These are phyloP conservation scores for Rhopalosiphum nymphaeae DNA, from an alignment of 2,888 invertebrate species.

Conservation along the genomic window DNA sequence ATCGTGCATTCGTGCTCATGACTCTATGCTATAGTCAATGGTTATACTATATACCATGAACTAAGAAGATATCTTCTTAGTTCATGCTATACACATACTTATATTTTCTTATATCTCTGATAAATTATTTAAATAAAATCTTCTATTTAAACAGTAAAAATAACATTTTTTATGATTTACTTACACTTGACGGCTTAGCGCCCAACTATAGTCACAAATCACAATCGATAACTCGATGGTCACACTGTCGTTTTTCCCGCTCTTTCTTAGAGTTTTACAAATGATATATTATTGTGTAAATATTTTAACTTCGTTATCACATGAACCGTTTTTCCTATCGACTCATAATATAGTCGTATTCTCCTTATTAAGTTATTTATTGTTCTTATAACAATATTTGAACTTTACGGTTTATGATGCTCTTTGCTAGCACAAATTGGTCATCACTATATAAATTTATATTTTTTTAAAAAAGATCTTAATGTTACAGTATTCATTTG, in stretches of 20 bases:
- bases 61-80: too few species aligned
- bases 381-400: not conserved
- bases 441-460: not conserved
- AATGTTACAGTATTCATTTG: not conserved
- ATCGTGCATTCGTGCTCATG: too few species aligned
- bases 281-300: constrained; percentile 53
- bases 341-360: not conserved
- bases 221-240: not conserved
- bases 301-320: constrained; percentile 51
- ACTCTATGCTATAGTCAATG: too few species aligned
- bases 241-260: constrained; percentile 58
- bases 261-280: constrained; percentile 48
- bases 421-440: not conserved
- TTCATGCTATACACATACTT: too few species aligned
- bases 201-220: not conserved
- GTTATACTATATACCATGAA: too few species aligned
- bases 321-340: constrained; percentile 2
- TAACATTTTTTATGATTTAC: too few species aligned
- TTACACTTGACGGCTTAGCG: too few species aligned
- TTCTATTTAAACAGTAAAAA: too few species aligned
- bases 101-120: too few species aligned
- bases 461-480: not conserved
- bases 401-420: not conserved
- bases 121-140: too few species aligned
- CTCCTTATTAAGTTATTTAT: not conserved